Percentiles rank a stretch among this genome's conserved stretches.
These are phyloP conservation scores for Melieria picta DNA, from an alignment of 2,888 invertebrate genomes.

Conservation along the genomic window DNA sequence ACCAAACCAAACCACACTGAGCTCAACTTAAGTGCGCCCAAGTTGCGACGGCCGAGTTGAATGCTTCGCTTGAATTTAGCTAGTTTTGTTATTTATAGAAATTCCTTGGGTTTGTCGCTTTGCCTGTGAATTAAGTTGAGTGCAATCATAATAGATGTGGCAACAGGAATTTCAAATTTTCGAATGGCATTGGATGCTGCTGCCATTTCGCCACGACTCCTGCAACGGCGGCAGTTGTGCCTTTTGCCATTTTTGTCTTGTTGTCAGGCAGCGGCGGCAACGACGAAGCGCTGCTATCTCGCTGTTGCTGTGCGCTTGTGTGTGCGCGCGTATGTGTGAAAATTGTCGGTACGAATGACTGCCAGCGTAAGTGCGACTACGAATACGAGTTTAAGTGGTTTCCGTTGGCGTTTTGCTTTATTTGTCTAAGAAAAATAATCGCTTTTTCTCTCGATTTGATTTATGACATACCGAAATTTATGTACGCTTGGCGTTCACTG, in stretches of 20 bases:
- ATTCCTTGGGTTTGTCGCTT: constrained; percentile 31
- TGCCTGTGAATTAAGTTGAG: constrained; percentile 26
- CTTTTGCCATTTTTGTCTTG: too few relatives aligned
- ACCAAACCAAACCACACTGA: too few relatives aligned
- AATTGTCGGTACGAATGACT: constrained; percentile 15
- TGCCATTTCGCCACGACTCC: not conserved
- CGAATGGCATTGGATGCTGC: not conserved
- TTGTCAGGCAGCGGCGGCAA: too few relatives aligned
- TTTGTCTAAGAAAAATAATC: constrained; percentile 25
- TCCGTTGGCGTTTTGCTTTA: not conserved
- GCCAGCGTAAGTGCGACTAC: constrained; percentile 12
- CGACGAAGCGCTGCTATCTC: not conserved
- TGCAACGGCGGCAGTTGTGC: not conserved
- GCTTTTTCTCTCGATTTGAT: constrained; percentile 27
- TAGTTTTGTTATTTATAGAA: constrained; percentile 35
- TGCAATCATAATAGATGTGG: constrained; percentile 27
- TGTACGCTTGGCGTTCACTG: constrained; percentile 25
- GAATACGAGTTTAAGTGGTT: too few relatives aligned
- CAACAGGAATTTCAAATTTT: constrained; percentile 20
- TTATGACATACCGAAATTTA: constrained; percentile 30
- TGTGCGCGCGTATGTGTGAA: not conserved
- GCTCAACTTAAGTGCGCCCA: too few relatives aligned
- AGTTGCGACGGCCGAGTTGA: too few relatives aligned
- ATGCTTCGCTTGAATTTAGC: constrained; percentile 23
- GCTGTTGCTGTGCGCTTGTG: not conserved